These are phyloP conservation scores for Brachionichthys hirsutus DNA, from an alignment of 2,113 vertebrate genomes.

Conservation along the genomic window DNA sequence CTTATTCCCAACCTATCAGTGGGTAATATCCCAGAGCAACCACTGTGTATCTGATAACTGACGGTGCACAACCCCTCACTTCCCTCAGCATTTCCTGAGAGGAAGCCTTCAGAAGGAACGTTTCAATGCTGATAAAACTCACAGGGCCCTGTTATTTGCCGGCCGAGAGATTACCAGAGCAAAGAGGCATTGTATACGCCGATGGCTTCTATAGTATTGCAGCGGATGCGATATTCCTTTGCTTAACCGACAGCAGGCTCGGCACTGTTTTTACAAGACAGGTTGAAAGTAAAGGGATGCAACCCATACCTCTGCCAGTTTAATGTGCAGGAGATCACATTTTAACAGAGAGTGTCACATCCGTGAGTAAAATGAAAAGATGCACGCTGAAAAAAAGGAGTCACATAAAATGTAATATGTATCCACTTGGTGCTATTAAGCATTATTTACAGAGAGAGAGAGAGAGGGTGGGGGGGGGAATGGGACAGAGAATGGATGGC, in stretches of 20 bases:
- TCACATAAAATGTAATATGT: constrained; percentile 30
- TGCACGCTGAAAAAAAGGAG: not conserved
- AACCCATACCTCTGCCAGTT: constrained; percentile 17
- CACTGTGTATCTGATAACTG: constrained; percentile 70
- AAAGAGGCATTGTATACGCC: constrained; percentile 45
- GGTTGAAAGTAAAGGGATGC: constrained; percentile 14
- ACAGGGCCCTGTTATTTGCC: constrained; percentile 62
- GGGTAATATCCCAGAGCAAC: constrained; percentile 70
- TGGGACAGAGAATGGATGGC: constrained; percentile 42
- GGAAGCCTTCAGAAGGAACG: constrained; percentile 52
- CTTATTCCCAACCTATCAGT: constrained; percentile 69
- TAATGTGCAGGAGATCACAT: not conserved
- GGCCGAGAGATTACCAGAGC: constrained; percentile 62
- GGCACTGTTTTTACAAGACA: constrained; percentile 23
- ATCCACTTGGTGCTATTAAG: constrained; percentile 39
- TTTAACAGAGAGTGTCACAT: constrained; percentile 8
- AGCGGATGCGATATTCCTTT: constrained; percentile 33
- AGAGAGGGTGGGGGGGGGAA: no score
- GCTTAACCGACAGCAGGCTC: constrained; percentile 16
- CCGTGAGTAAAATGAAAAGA: constrained; percentile 23
- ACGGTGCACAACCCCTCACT: constrained; percentile 61
- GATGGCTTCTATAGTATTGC: constrained; percentile 28
- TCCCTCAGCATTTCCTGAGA: constrained; percentile 71
- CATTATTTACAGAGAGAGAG: constrained; percentile 23
- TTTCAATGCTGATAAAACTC: constrained; percentile 66